A percentile compares a stretch with the other conserved stretches of the same genome.
Conservation (phyloP, 2,797 vertebrate genomes). For the Pseudochirops corinnae region DNA sequence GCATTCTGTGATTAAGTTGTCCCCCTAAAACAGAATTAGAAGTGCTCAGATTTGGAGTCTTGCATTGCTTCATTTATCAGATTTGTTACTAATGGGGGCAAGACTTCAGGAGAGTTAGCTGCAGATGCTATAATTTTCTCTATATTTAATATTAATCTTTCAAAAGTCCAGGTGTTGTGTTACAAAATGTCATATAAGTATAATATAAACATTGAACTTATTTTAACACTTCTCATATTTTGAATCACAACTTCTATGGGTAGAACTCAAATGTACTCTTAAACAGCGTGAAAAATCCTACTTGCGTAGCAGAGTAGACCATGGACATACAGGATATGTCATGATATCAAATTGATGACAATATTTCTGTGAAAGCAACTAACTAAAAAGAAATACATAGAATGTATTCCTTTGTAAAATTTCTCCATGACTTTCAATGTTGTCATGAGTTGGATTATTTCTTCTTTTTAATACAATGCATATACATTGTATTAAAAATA, state of each 20-base stretch:
- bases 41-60: constrained; percentile 48
- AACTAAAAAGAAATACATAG: not conserved
- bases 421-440: not conserved
- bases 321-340: not conserved
- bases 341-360: not conserved
- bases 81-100: not conserved
- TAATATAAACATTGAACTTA: not conserved
- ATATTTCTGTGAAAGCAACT: not conserved
- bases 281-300: not conserved
- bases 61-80: constrained; percentile 16
- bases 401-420: not conserved
- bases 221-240: not conserved
- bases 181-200: not conserved
- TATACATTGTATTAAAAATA: not conserved
- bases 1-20: constrained; percentile 92
- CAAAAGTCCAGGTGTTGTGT: not conserved
- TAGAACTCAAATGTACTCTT: not conserved
- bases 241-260: not conserved
- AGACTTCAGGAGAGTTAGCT: not conserved
- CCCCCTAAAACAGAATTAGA: constrained; percentile 87
- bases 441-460: not conserved
- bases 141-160: not conserved
- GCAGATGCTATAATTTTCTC: not conserved
- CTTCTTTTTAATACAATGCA: not conserved
- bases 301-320: not conserved